Conservation (phyloP, 2,797 vertebrate species). For the Natrix natrix region DNA sequence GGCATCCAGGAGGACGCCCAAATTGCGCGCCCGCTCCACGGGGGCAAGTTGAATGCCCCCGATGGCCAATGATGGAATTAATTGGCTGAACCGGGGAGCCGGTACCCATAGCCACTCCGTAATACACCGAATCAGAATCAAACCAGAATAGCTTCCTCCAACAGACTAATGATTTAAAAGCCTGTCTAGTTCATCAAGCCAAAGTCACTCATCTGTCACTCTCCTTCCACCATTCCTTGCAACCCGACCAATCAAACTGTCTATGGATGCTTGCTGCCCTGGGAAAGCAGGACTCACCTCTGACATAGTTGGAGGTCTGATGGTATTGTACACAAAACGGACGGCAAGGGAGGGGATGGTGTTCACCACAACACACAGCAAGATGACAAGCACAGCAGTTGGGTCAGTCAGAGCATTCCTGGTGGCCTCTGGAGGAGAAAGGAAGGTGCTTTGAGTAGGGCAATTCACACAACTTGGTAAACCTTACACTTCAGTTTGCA, state of each 20-base stretch:
- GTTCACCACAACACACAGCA: slow-evolving; percentile 78
- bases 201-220: neutral
- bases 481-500: neutral
- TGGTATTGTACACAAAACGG: slow-evolving; percentile 58
- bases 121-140: neutral
- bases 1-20: too few relatives aligned
- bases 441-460: neutral
- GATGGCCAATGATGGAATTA: too few relatives aligned
- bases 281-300: slow-evolving; percentile 47
- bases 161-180: neutral
- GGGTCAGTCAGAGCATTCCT: slow-evolving; percentile 74
- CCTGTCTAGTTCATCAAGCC: neutral
- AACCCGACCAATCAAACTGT: too few relatives aligned
- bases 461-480: neutral
- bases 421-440: slow-evolving; percentile 70
- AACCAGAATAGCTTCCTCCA: neutral
- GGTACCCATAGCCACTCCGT: too few relatives aligned
- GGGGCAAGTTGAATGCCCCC: too few relatives aligned
- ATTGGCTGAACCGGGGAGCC: too few relatives aligned
- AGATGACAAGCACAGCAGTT: slow-evolving; percentile 76
- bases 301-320: slow-evolving; percentile 57
- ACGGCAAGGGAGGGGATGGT: slow-evolving; percentile 74
- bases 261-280: accelerated
- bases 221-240: neutral
- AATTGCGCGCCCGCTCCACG: too few relatives aligned